Base-by-base conservation (phyloP, 1,140 invertebrate genomes). In the Drosophila kepulauana region DNA sequence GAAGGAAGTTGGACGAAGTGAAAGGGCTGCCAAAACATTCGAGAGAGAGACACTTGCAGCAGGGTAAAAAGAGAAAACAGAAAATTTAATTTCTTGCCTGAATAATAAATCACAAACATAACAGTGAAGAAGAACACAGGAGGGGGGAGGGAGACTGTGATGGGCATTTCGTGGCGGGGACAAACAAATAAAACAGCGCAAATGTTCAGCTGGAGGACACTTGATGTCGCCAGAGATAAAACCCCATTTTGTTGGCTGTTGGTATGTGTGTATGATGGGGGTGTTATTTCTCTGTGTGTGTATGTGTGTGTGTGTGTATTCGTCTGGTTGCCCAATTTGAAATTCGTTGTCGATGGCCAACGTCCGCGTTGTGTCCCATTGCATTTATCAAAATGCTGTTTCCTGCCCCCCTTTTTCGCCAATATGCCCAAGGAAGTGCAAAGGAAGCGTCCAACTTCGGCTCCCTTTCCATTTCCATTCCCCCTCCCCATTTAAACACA, bases 41-140 rank as follows among this genome's bases (percentile, higher is more conserved):
- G 35, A 81, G 51, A 75, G 78, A 72, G 35, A 81, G 51, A 75
- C 82, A 72, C 61, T 68, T 57, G 10, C 28, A n/a, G 30, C 78
- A 77, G 75, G 78, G n/a, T n/a, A 38, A 88, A 84, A 89, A 85
- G 75, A 65, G 81, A 52, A 52, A 52, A 54, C 28, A 77, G 78
- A 89, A 89, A 91, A 91, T 88, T 91, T 91, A 91, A 91, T 91
- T 91, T 91, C 82, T 87, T 84, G 80, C 80, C 78, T 77, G 88
- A 88, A 91, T 91, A 91, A 91, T 91, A 91, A 91, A 91, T 91
- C 88, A 91, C 82, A 91, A 84, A 88, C 81, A 88, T 84, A 88
- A 88, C 84, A 85, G 80, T 64, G 61, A 6, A 4, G 16, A 45
- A 15, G 20, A 46, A 25, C 33, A 20, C 33, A 13, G n/a, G 20